Evolutionary conservation across 2,113 vertebrate species (phyloP), one percentile per base, ranked within the genome.

Genomic region (Hyperopisus bebe): DNA sequence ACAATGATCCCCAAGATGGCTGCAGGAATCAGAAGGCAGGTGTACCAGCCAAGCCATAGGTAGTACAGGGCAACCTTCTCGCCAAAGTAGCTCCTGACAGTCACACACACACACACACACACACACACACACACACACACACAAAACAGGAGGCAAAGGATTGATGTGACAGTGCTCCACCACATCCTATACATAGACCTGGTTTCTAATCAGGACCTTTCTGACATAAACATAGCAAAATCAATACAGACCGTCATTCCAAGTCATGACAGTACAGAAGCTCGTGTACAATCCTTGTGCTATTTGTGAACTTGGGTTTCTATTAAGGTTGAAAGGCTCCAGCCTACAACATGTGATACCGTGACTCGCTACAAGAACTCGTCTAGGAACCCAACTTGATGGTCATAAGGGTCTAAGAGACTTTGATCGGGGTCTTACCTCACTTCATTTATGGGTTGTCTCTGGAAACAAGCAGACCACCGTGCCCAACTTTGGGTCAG

Each of bases 51-150:
- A 11, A 99, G 95, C 98, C 98, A 99, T 86, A 97, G 95, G 0
- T 97, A 98, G 92, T 99, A 99, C 88, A 99, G 93, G 0, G 97
- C 97, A 91, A 97, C 96, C 92, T 99, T 98, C 95, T 99, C 98
- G 0, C 98, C 98, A 3, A 99, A 99, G 91, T 99, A 99, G 10
- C 21, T 1, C 93, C 98, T 99, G 86, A 3, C 4, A 53, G 77
- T 91, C 66, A 47, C 53, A 91, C 39, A 86, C 42, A 90, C 13
- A 53, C 46, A 55, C n/a, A 58, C 13, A 86, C 42, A 90, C 74
- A 46, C 51, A 91, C 31, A 86, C 46, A 90, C 80, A 47, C 51
- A 91, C 39, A 86, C 46, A 90, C 13, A 53, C 47, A 58, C 48
- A 44, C 1, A 55, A 88, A 9, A 5, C 27, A 58, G 50, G 11